Percentiles rank a stretch among this genome's conserved stretches.
These are phyloP conservation scores for Burhinus oedicnemus DNA, from an alignment of 2,113 vertebrate genomes.

Conservation along the genomic window DNA sequence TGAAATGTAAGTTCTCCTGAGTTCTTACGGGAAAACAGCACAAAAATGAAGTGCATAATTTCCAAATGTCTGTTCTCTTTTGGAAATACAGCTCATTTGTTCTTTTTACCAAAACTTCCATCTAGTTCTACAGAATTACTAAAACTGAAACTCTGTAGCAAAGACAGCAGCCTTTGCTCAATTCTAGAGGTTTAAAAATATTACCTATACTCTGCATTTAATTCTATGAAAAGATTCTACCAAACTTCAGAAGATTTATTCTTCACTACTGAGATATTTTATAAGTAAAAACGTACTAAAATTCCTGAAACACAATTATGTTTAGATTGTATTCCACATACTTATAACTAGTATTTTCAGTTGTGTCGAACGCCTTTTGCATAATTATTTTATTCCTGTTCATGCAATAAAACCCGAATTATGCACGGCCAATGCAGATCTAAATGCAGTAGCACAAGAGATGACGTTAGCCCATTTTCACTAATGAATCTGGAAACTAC, in stretches of 20 bases:
- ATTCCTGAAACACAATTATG: not conserved
- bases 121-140: not conserved
- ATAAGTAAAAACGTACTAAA: not conserved
- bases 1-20: not conserved
- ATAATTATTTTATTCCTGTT: not conserved
- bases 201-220: not conserved
- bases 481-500: slow-evolving; percentile 34
- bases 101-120: not conserved
- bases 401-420: not conserved
- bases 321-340: not conserved
- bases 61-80: not conserved
- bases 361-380: not conserved
- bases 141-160: not conserved
- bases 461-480: not conserved
- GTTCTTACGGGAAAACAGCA: not conserved
- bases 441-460: not conserved
- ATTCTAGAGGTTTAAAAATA: not conserved
- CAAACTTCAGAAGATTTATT: not conserved
- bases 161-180: slow-evolving; percentile 20
- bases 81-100: slow-evolving; percentile 14
- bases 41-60: not conserved
- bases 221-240: not conserved
- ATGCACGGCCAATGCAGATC: not conserved
- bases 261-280: not conserved
- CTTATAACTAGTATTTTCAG: not conserved